Percentiles rank a stretch among this genome's conserved stretches.
phyloP scores from a whole-genome alignment of 2,797 vertebrate genomes.

The Tauraco hartlaubi region DNA sequence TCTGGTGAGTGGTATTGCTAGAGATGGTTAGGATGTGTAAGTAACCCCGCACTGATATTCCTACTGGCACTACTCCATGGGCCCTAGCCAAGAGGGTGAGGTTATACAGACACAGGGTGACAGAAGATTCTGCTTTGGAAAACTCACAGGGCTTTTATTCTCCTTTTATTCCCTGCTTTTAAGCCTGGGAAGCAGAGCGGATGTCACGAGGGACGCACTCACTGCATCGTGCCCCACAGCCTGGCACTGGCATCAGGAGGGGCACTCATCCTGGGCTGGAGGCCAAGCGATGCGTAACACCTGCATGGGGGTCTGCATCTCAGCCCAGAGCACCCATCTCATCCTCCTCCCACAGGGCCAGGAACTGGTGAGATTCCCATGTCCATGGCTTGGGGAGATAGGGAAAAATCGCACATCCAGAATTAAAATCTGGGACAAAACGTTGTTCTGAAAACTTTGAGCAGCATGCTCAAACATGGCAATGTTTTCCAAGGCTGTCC shows the following conservation, averaged over 20 bases:
- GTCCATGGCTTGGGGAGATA: not conserved
- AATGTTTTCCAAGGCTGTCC: not conserved
- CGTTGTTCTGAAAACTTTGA: not conserved
- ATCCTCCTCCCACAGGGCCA: not conserved
- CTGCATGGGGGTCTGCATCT: not conserved
- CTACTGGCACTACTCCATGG: not conserved
- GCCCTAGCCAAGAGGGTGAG: not conserved
- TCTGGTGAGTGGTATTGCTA: not conserved
- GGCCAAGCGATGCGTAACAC: not conserved
- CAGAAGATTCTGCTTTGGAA: not conserved
- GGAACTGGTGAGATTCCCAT: not conserved
- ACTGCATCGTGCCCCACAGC: rapidly evolving
- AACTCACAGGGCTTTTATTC: not conserved
- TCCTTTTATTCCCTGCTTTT: not conserved
- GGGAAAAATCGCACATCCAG: not conserved
- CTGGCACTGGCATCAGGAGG: not conserved
- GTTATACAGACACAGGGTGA: not conserved
- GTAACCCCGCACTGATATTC: not conserved
- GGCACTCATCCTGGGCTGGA: not conserved
- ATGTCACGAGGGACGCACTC: not conserved
- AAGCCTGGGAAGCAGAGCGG: not conserved
- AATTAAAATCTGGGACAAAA: not conserved
- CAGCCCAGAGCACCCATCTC: not conserved
- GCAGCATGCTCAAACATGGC: not conserved
- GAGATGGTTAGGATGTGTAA: not conserved